Conservation (phyloP, 2,113 vertebrate genomes). For the Planiliza haematocheilus region DNA sequence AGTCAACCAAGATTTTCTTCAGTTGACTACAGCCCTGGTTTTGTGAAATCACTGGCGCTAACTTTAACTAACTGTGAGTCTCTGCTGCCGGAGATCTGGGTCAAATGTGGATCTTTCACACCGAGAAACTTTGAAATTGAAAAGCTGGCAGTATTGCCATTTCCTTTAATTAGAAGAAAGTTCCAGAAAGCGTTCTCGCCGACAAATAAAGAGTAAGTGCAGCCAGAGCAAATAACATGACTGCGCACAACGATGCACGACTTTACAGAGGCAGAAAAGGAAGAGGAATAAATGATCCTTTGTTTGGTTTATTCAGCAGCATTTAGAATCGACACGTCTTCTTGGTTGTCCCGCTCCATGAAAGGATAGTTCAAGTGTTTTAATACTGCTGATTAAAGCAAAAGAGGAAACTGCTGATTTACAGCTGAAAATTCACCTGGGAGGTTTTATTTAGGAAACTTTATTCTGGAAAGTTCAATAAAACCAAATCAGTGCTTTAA, state of each 20-base stretch:
- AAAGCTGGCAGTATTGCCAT: neutral
- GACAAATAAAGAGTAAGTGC: conserved; percentile 3
- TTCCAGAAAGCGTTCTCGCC: conserved; percentile 4
- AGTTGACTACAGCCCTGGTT: too few relatives aligned
- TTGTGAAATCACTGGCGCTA: neutral
- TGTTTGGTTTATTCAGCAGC: neutral
- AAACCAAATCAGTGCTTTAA: too few relatives aligned
- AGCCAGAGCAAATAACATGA: conserved; percentile 28
- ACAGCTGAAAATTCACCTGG: neutral
- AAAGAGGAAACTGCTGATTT: conserved; percentile 5
- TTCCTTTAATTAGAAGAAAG: neutral
- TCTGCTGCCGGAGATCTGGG: neutral
- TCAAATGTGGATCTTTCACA: neutral
- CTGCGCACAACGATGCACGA: conserved; percentile 10
- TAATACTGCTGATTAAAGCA: conserved; percentile 24
- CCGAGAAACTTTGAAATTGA: neutral
- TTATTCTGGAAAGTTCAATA: too few relatives aligned
- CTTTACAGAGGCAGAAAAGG: conserved; percentile 4
- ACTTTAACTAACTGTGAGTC: neutral
- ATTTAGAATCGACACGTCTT: neutral
- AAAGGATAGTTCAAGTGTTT: neutral
- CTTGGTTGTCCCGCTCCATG: neutral
- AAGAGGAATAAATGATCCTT: neutral
- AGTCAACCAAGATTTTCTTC: too few relatives aligned
- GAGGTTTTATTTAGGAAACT: neutral